These are phyloP conservation scores for Pluvialis apricaria DNA, from an alignment of 2,113 vertebrate genomes.

Conservation along the genomic window DNA sequence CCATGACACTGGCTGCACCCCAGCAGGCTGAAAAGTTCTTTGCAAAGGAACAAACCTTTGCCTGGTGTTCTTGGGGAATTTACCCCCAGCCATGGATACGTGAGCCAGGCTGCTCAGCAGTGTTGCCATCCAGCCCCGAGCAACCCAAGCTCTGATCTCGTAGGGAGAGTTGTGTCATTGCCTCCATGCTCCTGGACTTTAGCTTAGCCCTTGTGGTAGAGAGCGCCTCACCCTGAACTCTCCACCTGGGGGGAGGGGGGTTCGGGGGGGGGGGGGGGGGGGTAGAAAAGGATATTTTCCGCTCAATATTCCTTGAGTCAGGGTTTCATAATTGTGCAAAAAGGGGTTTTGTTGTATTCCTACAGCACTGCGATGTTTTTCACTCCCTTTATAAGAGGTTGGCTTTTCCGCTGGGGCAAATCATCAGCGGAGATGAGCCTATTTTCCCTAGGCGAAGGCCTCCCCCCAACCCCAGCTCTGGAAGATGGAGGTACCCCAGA, in stretches of 20 bases:
- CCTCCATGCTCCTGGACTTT: background rate
- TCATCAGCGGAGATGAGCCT: background rate
- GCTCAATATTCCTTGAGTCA: background rate
- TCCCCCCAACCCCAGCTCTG: background rate
- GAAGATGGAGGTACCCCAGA: background rate
- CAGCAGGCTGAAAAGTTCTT: background rate
- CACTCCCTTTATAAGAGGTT: background rate
- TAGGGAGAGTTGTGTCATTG: background rate
- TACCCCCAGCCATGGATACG: background rate
- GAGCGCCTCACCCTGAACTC: background rate
- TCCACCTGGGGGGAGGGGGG: no score
- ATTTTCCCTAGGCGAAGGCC: background rate
- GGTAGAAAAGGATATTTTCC: background rate
- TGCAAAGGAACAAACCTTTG: background rate
- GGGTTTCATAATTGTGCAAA: background rate
- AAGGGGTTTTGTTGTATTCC: background rate
- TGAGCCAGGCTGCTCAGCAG: background rate
- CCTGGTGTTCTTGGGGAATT: background rate
- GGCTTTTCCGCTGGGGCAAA: background rate
- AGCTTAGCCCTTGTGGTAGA: background rate
- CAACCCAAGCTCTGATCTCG: background rate
- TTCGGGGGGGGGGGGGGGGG: no score
- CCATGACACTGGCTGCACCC: rapidly evolving
- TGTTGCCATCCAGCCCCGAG: background rate
- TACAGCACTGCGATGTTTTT: rapidly evolving